Evolutionary conservation across 2,797 vertebrate genomes (phyloP), one percentile per base, ranked within the genome.

Genomic region (Yasuhikotakia modesta): DNA sequence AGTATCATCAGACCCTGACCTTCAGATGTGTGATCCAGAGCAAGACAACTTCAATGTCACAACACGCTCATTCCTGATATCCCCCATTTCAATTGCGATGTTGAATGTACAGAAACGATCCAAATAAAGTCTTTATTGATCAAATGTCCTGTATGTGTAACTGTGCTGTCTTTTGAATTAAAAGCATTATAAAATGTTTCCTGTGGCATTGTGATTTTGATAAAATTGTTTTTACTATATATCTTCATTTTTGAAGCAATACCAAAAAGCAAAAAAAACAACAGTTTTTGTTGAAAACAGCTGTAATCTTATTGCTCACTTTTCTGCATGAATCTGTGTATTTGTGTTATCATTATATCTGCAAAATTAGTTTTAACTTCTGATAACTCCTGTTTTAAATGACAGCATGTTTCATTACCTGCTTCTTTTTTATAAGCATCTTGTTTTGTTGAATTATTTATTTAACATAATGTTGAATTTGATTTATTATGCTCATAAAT

Each of bases 71-170:
- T 13, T 71, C 81, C 84, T 17, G 55, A 86, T 70, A 63, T 65
- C 78, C 74, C 67, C 82, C 82, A 82, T 72, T 85, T 90, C 83
- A 89, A 87, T 83, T 84, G 80, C 89, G 83, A 91, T 87, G 78
- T 85, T 90, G 83, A 92, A 91, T 91, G 90, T 91, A 89, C 66
- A 89, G 77, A 87, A 76, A 83, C 11, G 87, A 86, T 72, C 84
- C 4, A 73, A 88, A 83, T 87, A 81, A 89, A 90, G 74, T 82
- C 58, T 32, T 85, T 61, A 88, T 86, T 87, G 86, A 85, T 87
- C 80, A 76, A 48, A 85, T 75, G 84, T 86, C 79, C 82, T 82
- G 85, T 78, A 87, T 87, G 86, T 90, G 86, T 87, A 87, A 84
- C 32, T 50, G 81, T 81, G 78, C 74, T 86, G 67, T 82, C 70